Evolutionary conservation across 2,888 invertebrate species (phyloP), one percentile per base, ranked within the genome.

Genomic region (Rotaria sp.): DNA sequence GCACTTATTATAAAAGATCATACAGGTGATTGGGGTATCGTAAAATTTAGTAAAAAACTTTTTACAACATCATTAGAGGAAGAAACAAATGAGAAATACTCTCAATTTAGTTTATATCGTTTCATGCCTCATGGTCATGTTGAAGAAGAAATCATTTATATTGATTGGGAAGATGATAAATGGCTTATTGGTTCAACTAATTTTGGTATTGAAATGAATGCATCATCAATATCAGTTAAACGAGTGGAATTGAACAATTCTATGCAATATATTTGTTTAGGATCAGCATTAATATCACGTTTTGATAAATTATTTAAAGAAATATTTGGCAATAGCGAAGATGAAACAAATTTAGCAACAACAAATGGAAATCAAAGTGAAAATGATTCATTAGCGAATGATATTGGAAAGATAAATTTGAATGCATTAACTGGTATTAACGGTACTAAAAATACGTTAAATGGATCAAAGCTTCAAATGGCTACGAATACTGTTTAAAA

Each of bases 351-450:
- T 21, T 30, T 21, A 67, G 5, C 35, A 18, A 15, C 30, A 18
- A 38, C 35, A 35, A 35, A 67, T 38, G 67, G 21, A 35, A 35
- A 30, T 67, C 21, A 67, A 38, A 21, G n/a, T 80, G 80, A 45
- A n/a, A 80, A 80, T 45, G 80, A 80, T 80, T 80, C 45, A n/a
- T 45, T 80, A 45, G 26, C 80, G 45, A 80, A 80, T 80, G 80
- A 80, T 45, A n/a, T 80, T 45, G n/a, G 80, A 80, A 80, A 80
- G 80, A 45, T 80, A 45, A 45, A n/a, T 45, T n/a, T 80, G 41
- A 45, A 80, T 80, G 80, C 21, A 45, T 13, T 45, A 45, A 80
- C 3, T 80, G 45, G n/a, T 45, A 45, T 13, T 7, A 67, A 15
- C 21, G 21, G 18, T 7, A 21, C 35, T 15, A 35, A 21, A 67